phyloP scores from a whole-genome alignment of 2,113 vertebrate species.

The Girardinichthys multiradiatus region DNA sequence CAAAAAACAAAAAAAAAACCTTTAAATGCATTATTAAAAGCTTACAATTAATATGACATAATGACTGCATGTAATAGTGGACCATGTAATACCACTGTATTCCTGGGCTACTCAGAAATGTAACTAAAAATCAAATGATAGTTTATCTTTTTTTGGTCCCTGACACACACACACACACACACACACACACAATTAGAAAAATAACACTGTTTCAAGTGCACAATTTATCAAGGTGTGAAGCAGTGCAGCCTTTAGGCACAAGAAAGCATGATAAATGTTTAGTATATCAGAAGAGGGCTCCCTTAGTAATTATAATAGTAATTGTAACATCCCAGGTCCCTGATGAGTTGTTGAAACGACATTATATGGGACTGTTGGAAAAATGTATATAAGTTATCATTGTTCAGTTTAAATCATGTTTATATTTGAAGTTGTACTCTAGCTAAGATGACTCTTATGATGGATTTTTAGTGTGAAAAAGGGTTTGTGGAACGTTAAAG shows the following conservation, averaged over 20 bases:
- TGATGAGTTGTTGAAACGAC: constrained; percentile 48
- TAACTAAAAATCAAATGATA: not conserved
- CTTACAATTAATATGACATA: too few species aligned
- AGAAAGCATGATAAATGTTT: constrained; percentile 50
- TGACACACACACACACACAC: not conserved
- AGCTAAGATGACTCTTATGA: too few species aligned
- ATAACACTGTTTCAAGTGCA: constrained; percentile 32
- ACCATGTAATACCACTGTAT: too few species aligned
- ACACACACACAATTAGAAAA: constrained; percentile 23
- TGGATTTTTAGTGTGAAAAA: too few species aligned
- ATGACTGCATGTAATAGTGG: not conserved
- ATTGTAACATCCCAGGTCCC: constrained; percentile 66
- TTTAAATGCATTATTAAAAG: too few species aligned
- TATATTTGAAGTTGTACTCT: too few species aligned
- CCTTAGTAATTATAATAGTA: constrained; percentile 58
- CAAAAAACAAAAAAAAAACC: too few species aligned
- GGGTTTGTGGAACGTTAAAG: too few species aligned
- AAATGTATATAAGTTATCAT: too few species aligned
- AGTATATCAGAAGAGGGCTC: constrained; percentile 39
- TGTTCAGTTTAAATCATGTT: too few species aligned
- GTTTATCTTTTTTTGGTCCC: not conserved
- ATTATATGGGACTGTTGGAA: too few species aligned
- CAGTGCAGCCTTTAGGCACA: constrained; percentile 36
- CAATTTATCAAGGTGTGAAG: constrained; percentile 45
- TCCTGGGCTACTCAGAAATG: not conserved